These are phyloP conservation scores for Parotocinclus haroldoi DNA, from an alignment of 2,797 vertebrate species.

Conservation along the genomic window DNA sequence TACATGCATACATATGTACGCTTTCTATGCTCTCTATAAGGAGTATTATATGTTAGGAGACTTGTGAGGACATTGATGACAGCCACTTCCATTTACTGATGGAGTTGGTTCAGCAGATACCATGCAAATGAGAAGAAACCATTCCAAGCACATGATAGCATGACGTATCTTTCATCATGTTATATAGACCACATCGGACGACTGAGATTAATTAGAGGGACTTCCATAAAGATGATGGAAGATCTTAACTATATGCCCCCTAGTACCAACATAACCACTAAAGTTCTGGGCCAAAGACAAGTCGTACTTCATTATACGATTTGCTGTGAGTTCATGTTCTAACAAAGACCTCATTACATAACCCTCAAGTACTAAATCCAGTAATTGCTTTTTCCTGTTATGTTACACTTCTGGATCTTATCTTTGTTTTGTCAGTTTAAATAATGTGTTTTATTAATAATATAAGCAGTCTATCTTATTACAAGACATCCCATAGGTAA, in stretches of 20 bases:
- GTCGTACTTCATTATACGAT: slow-evolving; percentile 26
- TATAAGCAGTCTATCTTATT: slow-evolving; percentile 19
- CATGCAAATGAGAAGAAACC: slow-evolving; percentile 4
- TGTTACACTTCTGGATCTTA: slow-evolving; percentile 20
- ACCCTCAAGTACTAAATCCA: slow-evolving; percentile 13
- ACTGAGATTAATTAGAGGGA: slow-evolving; percentile 34
- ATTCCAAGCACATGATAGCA: slow-evolving; percentile 5
- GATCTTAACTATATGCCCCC: slow-evolving; percentile 39
- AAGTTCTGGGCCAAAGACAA: slow-evolving; percentile 32
- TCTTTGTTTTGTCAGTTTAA: background rate
- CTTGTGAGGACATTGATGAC: too few species aligned
- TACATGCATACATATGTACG: too few species aligned
- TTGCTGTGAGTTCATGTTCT: slow-evolving; percentile 13
- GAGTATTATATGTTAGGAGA: too few species aligned
- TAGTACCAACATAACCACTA: slow-evolving; percentile 13
- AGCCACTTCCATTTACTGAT: too few species aligned
- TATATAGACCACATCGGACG: slow-evolving; percentile 10
- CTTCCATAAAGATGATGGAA: slow-evolving; percentile 33
- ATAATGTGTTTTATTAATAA: too few species aligned
- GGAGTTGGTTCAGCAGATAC: slow-evolving; percentile 4
- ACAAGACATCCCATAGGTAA: slow-evolving; percentile 19
- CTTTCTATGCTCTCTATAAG: too few species aligned
- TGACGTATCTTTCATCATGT: background rate
- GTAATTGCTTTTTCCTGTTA: slow-evolving; percentile 4
- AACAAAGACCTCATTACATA: slow-evolving; percentile 29